Evolutionary conservation across 2,888 invertebrate species (phyloP), one percentile per base, ranked within the genome.

Genomic region (Glomeris marginata): DNA sequence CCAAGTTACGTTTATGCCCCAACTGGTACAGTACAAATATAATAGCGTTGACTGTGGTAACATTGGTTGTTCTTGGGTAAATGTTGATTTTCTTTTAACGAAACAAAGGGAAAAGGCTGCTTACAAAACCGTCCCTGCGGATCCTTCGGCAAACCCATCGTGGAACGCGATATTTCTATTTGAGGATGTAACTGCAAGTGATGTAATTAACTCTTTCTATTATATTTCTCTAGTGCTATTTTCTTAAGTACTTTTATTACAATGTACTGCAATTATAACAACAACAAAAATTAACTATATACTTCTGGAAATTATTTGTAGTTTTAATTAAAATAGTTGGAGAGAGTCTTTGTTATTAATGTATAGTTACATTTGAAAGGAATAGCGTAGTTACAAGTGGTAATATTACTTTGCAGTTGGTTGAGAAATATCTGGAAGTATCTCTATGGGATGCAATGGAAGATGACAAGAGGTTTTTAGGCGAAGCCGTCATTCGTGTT

Each of bases 121-220:
- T 38, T 56, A 53, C 51, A 58, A 54, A 66, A 87, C 87, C 1
- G 84, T 82, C 63, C 81, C 87, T 15, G 84, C 87, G 1, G 84
- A 85, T 50, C 83, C 84, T 13, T 82, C 85, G 0, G 83, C 81
- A 64, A 85, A 84, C 65, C 90, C 91, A 1, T 83, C 87, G 49
- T 91, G 90, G 91, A 90, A 91, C 66, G 86, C 88, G 16, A 90
- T 87, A 18, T 72, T 90, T 33, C 82, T 81, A 51, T 87, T 90
- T 64, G 74, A 80, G 1, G 80, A 81, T 8, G 45, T 37, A 37
- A 61, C 34, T 15, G 22, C 38, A 33, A 46, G 46, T 15, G 50
- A 50, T 42, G 49, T 34, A 34, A 44, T 41, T n/a, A n/a, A n/a
- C n/a, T n/a, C n/a, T n/a, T n/a, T n/a, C n/a, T n/a, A n/a, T n/a